phyloP scores from a whole-genome alignment of 1,140 invertebrate species.

The Macrobrachium rosenbergii region DNA sequence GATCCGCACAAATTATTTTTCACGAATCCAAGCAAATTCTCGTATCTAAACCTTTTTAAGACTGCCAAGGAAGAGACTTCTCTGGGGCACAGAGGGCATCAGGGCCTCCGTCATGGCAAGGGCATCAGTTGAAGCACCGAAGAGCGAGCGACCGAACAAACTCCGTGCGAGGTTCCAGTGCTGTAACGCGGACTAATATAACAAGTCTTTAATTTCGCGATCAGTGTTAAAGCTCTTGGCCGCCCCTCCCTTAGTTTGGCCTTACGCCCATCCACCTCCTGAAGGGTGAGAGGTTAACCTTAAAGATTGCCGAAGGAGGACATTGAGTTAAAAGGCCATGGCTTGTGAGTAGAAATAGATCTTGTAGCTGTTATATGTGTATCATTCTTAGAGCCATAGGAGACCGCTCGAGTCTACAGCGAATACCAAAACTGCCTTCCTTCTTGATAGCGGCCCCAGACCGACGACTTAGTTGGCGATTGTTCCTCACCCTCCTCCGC shows the following conservation, averaged over 20 bases:
- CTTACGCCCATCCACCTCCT: conserved; percentile 30
- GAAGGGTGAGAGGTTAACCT: conserved; percentile 44
- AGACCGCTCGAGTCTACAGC: not conserved
- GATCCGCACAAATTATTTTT: conserved; percentile 49
- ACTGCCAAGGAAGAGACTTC: not conserved
- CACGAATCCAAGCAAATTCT: conserved; percentile 32
- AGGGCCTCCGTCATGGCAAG: not conserved
- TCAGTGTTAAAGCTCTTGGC: conserved; percentile 43
- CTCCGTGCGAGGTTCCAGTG: conserved; percentile 23
- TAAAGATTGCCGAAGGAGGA: conserved; percentile 31
- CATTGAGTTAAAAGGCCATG: conserved; percentile 15
- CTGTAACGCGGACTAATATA: conserved; percentile 50
- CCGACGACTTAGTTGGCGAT: not conserved
- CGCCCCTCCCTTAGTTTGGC: conserved; percentile 33
- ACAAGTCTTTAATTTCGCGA: conserved; percentile 60
- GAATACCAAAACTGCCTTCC: conserved; percentile 28
- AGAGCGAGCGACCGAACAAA: conserved; percentile 28
- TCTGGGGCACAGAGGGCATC: not conserved
- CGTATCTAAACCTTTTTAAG: conserved; percentile 5
- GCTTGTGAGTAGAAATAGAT: conserved; percentile 30
- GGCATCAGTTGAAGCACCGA: not conserved
- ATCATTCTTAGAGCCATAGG: conserved; percentile 44
- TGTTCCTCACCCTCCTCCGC: not conserved
- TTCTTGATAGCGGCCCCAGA: not conserved
- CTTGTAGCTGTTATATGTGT: conserved; percentile 52